Evolutionary conservation across 1,140 invertebrate species (phyloP).

Genomic region (Eueides isabella): DNA sequence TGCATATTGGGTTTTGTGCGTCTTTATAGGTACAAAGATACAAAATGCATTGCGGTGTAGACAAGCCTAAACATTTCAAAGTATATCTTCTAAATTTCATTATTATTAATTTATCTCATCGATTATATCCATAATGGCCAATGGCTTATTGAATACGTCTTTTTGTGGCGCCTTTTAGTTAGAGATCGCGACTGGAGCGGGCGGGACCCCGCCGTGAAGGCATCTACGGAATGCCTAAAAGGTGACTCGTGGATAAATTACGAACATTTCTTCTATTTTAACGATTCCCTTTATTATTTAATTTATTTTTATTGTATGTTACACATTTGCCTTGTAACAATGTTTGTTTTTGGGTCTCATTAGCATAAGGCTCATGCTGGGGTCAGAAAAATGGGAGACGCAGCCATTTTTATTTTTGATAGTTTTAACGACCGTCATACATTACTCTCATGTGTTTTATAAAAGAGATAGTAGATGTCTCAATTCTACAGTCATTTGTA

Average conservation of each 20-base stretch:
- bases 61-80: conserved; percentile 14
- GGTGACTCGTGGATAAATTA: conserved; percentile 75
- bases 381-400: conserved; percentile 54
- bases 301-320: conserved; percentile 80
- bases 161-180: conserved; percentile 79
- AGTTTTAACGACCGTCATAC: conserved; percentile 56
- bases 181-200: conserved; percentile 73
- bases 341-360: conserved; percentile 79
- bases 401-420: conserved; percentile 68
- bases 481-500: conserved; percentile 74
- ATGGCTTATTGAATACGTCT: conserved; percentile 77
- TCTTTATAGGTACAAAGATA: not conserved
- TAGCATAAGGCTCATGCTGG: conserved; percentile 74
- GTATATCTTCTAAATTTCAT: conserved; percentile 36
- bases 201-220: conserved; percentile 63
- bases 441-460: conserved; percentile 60
- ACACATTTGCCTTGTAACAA: conserved; percentile 79
- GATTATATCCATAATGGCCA: conserved; percentile 70
- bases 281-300: conserved; percentile 81
- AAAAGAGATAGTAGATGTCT: conserved; percentile 78
- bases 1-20: conserved; percentile 3
- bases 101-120: conserved; percentile 52
- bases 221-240: conserved; percentile 78
- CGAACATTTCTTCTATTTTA: conserved; percentile 78
- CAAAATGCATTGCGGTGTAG: conserved; percentile 2